Conservation (phyloP, 2,797 vertebrate species). For the Champsocephalus gunnari region DNA sequence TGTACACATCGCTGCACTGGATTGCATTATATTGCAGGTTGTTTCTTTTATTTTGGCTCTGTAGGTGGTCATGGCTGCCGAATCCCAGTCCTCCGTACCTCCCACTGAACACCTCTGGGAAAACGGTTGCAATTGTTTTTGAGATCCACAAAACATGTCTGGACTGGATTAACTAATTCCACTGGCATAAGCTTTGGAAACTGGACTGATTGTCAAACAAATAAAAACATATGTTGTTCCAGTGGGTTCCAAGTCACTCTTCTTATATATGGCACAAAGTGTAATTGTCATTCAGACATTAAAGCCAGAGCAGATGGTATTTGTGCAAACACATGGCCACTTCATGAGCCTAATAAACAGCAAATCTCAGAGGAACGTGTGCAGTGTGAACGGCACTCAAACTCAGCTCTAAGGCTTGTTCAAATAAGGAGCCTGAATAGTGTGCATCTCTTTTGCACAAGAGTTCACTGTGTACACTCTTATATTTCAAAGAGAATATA, state of each 20-base stretch:
- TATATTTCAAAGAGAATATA: neutral
- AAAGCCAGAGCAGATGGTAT: neutral
- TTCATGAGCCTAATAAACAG: constrained; percentile 41
- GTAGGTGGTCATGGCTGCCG: constrained; percentile 38
- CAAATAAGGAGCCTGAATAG: neutral
- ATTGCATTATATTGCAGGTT: constrained; percentile 11
- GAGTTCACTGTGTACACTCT: neutral
- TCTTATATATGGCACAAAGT: constrained; percentile 8
- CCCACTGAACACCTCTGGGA: constrained; percentile 26
- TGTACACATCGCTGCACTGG: neutral
- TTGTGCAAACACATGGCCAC: constrained; percentile 47
- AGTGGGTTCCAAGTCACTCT: constrained; percentile 15
- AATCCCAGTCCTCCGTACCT: constrained; percentile 13
- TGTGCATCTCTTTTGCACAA: neutral
- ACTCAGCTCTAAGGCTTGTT: constrained; percentile 4
- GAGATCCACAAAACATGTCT: constrained; percentile 19
- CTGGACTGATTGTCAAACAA: constrained; percentile 10
- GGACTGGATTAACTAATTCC: constrained; percentile 25
- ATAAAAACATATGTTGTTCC: neutral
- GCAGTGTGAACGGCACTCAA: constrained; percentile 11
- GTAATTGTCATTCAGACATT: constrained; percentile 52
- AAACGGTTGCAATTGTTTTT: neutral
- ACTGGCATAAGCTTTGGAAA: constrained; percentile 19
- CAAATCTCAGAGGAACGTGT: constrained; percentile 35
- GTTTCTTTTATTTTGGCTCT: constrained; percentile 6